A percentile compares a stretch with the other conserved stretches of the same genome.
These are phyloP conservation scores for Monomorium pharaonis DNA, from an alignment of 1,140 invertebrate species.

Conservation along the genomic window DNA sequence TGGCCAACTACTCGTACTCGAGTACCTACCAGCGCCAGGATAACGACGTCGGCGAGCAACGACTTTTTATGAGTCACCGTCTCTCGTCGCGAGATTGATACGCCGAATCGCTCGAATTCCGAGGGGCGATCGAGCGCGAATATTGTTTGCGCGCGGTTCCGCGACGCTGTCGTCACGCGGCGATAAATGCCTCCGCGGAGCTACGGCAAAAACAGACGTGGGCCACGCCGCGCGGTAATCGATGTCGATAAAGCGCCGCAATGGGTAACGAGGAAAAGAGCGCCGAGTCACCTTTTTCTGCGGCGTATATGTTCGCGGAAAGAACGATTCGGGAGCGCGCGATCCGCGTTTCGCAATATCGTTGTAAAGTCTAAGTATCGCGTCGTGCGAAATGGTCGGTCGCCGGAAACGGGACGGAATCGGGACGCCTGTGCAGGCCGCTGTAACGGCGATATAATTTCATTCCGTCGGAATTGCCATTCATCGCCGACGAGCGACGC, in stretches of 20 bases:
- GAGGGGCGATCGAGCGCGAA: constrained; percentile 60
- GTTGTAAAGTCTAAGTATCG: too few relatives aligned
- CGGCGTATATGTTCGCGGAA: not conserved
- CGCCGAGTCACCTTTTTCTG: constrained; percentile 28
- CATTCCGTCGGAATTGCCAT: constrained; percentile 62
- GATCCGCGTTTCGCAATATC: constrained; percentile 9
- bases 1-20: not conserved
- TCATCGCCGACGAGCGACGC: constrained; percentile 64
- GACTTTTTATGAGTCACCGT: constrained; percentile 44
- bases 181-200: constrained; percentile 51
- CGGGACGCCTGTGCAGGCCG: constrained; percentile 27
- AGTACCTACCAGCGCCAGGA: not conserved
- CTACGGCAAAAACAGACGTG: constrained; percentile 38
- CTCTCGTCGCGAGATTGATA: constrained; percentile 61
- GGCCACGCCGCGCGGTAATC: constrained; percentile 59
- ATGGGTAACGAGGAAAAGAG: constrained; percentile 11
- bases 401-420: constrained; percentile 56
- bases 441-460: constrained; percentile 62
- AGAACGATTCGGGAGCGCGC: constrained; percentile 17
- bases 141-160: constrained; percentile 55
- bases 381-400: constrained; percentile 22
- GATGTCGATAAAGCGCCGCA: constrained; percentile 67
- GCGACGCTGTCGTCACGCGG: constrained; percentile 47
- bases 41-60: constrained; percentile 33
- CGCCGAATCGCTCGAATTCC: constrained; percentile 62